Base-by-base conservation (phyloP, 2,797 vertebrate species). In the Fratercula arctica region DNA sequence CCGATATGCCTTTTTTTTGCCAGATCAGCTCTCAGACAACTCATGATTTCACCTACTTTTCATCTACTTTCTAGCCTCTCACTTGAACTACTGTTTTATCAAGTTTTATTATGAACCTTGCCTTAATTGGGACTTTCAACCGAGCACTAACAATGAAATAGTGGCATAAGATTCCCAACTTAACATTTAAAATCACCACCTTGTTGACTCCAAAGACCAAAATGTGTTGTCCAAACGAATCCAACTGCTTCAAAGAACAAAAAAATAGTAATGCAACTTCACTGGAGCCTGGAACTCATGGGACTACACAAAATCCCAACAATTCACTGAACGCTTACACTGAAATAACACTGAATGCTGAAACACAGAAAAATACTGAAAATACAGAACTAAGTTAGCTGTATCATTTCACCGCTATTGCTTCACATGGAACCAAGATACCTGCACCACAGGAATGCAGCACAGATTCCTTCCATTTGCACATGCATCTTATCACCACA, bases 1-100 rank as follows among this genome's bases (percentile, higher is more conserved):
- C 41, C 63, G 23, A 92, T 59, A 81, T 68, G n/a, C 14, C 35
- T 35, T 39, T 77, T 90, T 76, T 76, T 76, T 89, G 16, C 39
- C 59, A 82, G 50, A 85, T 60, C 63, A 82, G 28, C 31, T 89
- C 37, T 79, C 41, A 85, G 46, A 60, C 70, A 93, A 84, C 63
- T 92, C 79, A 83, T 85, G 80, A 93, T 83, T 90, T 93, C 68
- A 66, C n/a, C 54, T 73, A 26, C 59, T 93, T 93, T 80, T 83
- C 76, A 76, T 73, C 69, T 86, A 50, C 57, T 82, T 88, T 85
- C 67, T 39, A 83, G 66, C 39, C 41, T 79, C 60, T 81, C 80
- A 72, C n/a, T 92, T 92, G 57, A 92, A 63, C 67, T 68, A 48
- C 50, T 48, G 48, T 31, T 86, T 79, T 86, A 81, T 20, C 63